These are phyloP conservation scores for Oceanodroma leucorhoa DNA, from an alignment of 2,797 vertebrate species.

Conservation along the genomic window DNA sequence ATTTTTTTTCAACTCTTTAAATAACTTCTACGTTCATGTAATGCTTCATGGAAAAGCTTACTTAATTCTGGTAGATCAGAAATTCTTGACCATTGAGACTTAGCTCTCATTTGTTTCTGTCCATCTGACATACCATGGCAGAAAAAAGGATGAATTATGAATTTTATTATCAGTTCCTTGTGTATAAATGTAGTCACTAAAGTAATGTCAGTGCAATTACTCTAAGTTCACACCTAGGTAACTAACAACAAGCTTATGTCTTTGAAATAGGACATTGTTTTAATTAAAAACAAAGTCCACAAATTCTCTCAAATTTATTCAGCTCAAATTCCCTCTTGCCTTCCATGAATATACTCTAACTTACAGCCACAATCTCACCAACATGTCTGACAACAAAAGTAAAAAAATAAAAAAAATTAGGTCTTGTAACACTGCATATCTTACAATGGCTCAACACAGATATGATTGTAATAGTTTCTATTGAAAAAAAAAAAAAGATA, in stretches of 20 bases:
- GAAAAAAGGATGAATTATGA: not conserved
- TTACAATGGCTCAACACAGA: not conserved
- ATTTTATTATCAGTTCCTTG: not conserved
- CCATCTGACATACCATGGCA: accelerated
- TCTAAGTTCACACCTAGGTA: not conserved
- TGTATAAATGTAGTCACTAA: not conserved
- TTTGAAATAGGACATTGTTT: not conserved
- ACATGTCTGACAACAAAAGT: not conserved
- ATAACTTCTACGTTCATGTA: not conserved
- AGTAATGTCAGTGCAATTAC: not conserved
- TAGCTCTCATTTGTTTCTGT: not conserved
- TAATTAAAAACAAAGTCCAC: not conserved
- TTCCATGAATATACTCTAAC: not conserved
- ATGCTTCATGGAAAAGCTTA: not conserved
- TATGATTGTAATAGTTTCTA: not conserved
- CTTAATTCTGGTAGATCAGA: not conserved
- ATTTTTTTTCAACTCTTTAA: not conserved
- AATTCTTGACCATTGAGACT: not conserved
- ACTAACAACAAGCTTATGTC: not conserved
- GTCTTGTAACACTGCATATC: not conserved
- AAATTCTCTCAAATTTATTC: not conserved
- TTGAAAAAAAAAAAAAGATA: not conserved
- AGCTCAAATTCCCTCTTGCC: not conserved
- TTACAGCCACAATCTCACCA: not conserved
- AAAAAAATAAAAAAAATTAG: not conserved